Evolutionary conservation across 1,140 invertebrate genomes (phyloP).

Genomic region (Aphelenchoides fujianensis): DNA sequence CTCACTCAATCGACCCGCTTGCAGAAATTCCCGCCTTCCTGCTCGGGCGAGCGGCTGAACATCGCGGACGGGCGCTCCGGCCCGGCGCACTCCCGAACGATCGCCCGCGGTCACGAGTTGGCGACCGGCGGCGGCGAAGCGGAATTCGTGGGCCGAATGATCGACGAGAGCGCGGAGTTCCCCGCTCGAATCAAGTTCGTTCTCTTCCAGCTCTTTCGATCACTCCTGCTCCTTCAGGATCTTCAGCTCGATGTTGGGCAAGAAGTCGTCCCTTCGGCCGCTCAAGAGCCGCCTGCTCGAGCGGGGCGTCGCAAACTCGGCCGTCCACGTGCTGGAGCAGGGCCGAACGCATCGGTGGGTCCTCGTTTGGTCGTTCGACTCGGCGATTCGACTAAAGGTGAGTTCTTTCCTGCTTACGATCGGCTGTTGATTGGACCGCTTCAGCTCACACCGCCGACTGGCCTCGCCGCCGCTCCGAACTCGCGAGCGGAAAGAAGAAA

Average conservation of each 20-base stretch:
- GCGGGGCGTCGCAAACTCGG: neutral
- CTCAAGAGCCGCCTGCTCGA: constrained; percentile 5
- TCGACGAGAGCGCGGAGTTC: constrained; percentile 37
- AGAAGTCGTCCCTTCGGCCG: neutral
- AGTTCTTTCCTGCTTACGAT: neutral
- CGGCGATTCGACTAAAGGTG: neutral
- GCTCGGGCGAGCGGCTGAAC: constrained; percentile 8
- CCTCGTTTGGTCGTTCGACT: constrained; percentile 22
- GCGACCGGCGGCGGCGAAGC: constrained; percentile 33
- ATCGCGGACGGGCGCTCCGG: neutral
- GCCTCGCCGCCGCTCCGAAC: too few species aligned
- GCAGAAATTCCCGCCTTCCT: constrained; percentile 15
- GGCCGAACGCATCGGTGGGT: constrained; percentile 25
- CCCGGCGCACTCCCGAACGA: constrained; percentile 28
- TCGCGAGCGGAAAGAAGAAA: too few species aligned
- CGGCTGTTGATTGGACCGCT: too few species aligned
- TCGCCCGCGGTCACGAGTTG: constrained; percentile 26
- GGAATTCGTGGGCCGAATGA: constrained; percentile 28
- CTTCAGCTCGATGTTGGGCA: constrained; percentile 23
- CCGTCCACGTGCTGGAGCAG: neutral
- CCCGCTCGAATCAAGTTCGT: constrained; percentile 21
- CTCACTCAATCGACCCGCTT: neutral
- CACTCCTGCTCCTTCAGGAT: neutral
- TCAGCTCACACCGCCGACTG: too few species aligned
- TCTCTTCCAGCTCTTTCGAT: neutral